These are phyloP conservation scores for Psilopsiagon aurifrons DNA, from an alignment of 2,113 vertebrate species.

Conservation along the genomic window DNA sequence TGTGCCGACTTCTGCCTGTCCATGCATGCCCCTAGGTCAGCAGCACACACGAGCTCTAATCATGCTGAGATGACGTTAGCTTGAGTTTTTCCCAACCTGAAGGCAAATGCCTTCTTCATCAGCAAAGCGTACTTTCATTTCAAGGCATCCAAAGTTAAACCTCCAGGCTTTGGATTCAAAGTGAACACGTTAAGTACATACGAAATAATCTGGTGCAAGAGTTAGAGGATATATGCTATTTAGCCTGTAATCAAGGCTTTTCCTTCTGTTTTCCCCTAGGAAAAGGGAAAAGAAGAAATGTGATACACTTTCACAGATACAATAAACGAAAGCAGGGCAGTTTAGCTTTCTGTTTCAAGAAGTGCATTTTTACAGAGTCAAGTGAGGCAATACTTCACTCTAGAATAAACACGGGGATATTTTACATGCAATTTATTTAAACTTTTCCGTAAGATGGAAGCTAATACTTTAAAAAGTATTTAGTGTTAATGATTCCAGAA, in stretches of 20 bases:
- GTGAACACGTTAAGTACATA: not conserved
- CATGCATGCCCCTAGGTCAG: conserved; percentile 49
- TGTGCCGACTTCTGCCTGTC: conserved; percentile 41
- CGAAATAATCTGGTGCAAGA: not conserved
- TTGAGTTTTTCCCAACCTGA: conserved; percentile 54
- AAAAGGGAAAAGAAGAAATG: not conserved
- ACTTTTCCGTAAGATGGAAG: not conserved
- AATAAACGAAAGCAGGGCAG: not conserved
- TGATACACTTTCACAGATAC: not conserved
- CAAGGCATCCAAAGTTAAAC: conserved; percentile 21
- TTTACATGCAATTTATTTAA: not conserved
- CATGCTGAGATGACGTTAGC: conserved; percentile 1
- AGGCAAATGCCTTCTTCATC: conserved; percentile 62
- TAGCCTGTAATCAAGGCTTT: not conserved
- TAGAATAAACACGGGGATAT: not conserved
- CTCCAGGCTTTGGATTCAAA: conserved; percentile 23
- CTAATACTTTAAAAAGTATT: not conserved
- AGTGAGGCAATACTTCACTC: conserved; percentile 24
- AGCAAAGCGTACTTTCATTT: conserved; percentile 26
- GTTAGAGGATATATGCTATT: not conserved
- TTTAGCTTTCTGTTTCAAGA: not conserved
- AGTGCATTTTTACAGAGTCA: conserved; percentile 20
- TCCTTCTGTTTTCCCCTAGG: not conserved
- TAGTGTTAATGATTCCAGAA: not conserved
- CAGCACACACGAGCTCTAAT: conserved; percentile 19